Conservation (phyloP, 2,113 vertebrate species). For the Paedocypris sp. region DNA sequence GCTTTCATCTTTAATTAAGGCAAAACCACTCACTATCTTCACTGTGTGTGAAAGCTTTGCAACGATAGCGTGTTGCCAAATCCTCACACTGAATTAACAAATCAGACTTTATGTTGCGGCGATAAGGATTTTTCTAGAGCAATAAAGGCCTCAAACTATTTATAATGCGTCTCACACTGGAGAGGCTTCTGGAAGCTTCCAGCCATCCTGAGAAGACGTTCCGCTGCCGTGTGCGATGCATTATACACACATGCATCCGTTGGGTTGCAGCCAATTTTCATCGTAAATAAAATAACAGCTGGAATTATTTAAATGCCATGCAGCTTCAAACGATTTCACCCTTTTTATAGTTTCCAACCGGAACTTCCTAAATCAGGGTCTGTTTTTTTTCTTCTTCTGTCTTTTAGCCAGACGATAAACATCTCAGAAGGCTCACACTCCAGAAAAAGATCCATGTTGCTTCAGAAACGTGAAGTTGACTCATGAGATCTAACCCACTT, state of each 20-base stretch:
- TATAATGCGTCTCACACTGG: neutral
- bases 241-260: neutral
- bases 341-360: neutral
- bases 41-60: too few species aligned
- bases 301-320: neutral
- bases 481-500: conserved; percentile 38
- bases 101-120: too few species aligned
- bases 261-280: too few species aligned
- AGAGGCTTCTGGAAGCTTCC: neutral
- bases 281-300: conserved; percentile 4
- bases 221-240: neutral
- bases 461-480: conserved; percentile 20
- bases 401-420: conserved; percentile 12
- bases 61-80: too few species aligned
- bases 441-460: conserved; percentile 25
- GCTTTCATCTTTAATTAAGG: neutral
- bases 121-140: too few species aligned
- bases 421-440: neutral
- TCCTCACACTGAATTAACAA: too few species aligned
- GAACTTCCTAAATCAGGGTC: neutral
- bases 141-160: neutral
- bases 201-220: neutral
- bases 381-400: too few species aligned
- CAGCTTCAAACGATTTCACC: neutral
- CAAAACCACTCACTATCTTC: too few species aligned